Evolutionary conservation across 1,140 invertebrate genomes (phyloP).

Genomic region (Drosophila lacteicornis): DNA sequence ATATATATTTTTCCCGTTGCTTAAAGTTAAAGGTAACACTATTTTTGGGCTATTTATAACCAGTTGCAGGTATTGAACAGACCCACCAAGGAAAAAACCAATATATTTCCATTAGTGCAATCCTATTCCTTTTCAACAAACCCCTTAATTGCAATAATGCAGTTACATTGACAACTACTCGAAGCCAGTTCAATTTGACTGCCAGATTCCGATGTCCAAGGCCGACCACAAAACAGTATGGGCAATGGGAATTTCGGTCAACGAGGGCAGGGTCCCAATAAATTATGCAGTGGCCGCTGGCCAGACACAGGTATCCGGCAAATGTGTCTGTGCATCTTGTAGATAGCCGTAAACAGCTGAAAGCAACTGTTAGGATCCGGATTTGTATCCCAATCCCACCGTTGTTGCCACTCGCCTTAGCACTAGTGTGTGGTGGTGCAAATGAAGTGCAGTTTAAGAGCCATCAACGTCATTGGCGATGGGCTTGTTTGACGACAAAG

Average conservation of each 20-base stretch:
- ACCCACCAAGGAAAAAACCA: too few species aligned
- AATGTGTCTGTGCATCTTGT: slow-evolving; percentile 46
- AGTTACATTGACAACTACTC: slow-evolving; percentile 15
- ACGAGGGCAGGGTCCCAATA: slow-evolving; percentile 7
- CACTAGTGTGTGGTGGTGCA: slow-evolving; percentile 28
- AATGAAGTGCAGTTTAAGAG: slow-evolving; percentile 75
- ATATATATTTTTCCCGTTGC: not conserved
- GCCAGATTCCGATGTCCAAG: slow-evolving; percentile 11
- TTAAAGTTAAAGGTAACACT: not conserved
- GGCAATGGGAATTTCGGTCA: slow-evolving; percentile 32
- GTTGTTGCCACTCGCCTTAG: slow-evolving; percentile 25
- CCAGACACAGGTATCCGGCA: slow-evolving; percentile 15
- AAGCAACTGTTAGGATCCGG: slow-evolving; percentile 50
- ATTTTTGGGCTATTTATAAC: not conserved
- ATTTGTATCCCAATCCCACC: slow-evolving; percentile 36
- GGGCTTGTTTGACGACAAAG: slow-evolving; percentile 38
- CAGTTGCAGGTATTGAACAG: not conserved
- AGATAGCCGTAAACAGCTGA: slow-evolving; percentile 44
- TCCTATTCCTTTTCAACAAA: not conserved
- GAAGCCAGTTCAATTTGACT: slow-evolving; percentile 3
- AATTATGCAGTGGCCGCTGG: slow-evolving; percentile 36
- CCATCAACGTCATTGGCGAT: slow-evolving; percentile 68
- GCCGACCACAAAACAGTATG: slow-evolving; percentile 42
- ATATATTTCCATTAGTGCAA: not conserved
- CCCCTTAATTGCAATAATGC: not conserved